phyloP scores from a whole-genome alignment of 2,888 invertebrate genomes.

The Pyrocoelia pectoralis region DNA sequence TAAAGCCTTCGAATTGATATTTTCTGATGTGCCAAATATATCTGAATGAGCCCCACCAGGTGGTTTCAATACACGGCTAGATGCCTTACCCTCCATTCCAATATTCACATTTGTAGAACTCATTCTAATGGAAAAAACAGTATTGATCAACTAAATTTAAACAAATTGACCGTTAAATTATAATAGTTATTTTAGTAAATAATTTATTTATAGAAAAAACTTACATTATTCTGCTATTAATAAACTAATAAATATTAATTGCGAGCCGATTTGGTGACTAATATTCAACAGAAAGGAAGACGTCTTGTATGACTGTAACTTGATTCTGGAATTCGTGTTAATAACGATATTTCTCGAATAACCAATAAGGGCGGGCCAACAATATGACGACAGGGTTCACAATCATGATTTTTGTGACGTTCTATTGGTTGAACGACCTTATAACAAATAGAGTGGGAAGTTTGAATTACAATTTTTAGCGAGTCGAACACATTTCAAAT shows the following conservation, averaged over 20 bases:
- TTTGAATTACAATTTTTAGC: neutral
- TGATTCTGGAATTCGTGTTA: constrained; percentile 8
- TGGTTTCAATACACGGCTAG: constrained; percentile 60
- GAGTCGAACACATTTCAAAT: no score
- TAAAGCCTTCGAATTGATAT: constrained; percentile 6
- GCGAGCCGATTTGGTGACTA: neutral
- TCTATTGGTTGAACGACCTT: neutral
- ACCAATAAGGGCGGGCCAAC: constrained; percentile 11
- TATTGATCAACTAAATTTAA: constrained; percentile 12
- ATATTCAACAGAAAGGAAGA: neutral
- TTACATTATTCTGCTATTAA: no score
- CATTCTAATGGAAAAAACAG: constrained; percentile 38
- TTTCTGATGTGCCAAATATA: constrained; percentile 50
- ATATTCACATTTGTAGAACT: constrained; percentile 47
- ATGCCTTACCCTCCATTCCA: constrained; percentile 49
- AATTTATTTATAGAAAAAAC: neutral
- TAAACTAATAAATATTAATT: no score
- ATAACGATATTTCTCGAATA: neutral
- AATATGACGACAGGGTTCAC: no score
- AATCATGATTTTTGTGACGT: neutral
- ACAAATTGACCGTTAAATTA: neutral
- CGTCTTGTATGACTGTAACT: neutral
- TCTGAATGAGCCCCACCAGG: constrained; percentile 61
- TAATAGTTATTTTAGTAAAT: neutral
- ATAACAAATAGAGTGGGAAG: neutral